Evolutionary conservation across 1,140 invertebrate genomes (phyloP).

Genomic region (Pentalonia nigronervosa): DNA sequence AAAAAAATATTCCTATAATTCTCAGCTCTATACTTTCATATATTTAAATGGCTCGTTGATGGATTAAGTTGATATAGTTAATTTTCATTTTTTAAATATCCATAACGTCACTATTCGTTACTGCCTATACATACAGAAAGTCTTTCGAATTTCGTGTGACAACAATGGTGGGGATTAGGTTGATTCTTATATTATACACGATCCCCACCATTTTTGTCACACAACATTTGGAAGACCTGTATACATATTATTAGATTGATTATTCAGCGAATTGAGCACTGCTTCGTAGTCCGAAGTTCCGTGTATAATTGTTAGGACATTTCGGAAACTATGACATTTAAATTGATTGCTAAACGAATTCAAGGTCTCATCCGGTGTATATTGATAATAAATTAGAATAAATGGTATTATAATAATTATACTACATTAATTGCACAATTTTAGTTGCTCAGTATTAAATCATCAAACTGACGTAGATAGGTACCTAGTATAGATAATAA

Average conservation of each 20-base stretch:
- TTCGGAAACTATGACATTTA: background rate
- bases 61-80: background rate
- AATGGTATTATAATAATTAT: background rate
- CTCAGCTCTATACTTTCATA: background rate
- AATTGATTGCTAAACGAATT: background rate
- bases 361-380: conserved; percentile 3
- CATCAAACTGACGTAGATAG: background rate
- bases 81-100: background rate
- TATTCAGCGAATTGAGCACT: background rate
- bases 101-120: background rate
- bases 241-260: background rate
- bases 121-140: background rate
- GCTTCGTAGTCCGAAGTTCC: conserved; percentile 33
- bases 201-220: background rate
- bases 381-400: background rate
- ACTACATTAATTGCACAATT: background rate
- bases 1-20: background rate
- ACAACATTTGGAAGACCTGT: background rate
- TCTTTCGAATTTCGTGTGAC: background rate
- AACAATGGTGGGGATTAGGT: background rate
- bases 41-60: background rate
- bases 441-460: background rate
- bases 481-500: background rate
- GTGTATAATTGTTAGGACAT: background rate
- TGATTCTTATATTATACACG: background rate